phyloP scores from a whole-genome alignment of 2,888 invertebrate species.

The Trisateles emortualis region DNA sequence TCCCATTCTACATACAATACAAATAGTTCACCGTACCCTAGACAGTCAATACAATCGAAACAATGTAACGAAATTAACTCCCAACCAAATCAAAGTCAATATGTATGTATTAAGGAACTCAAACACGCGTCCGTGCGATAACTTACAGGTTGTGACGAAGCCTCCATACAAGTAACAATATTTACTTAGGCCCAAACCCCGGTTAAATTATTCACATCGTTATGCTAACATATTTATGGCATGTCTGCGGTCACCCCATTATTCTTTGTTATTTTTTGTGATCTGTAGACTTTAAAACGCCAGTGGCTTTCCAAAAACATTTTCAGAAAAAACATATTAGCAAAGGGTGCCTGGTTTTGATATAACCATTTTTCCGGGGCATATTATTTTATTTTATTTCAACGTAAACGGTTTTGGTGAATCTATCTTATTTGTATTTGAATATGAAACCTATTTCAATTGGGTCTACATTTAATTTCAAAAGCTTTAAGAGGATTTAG shows the following conservation, averaged over 20 bases:
- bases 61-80: slow-evolving; percentile 47
- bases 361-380: slow-evolving; percentile 7
- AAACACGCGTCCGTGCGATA: slow-evolving; percentile 62
- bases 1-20: slow-evolving; percentile 14
- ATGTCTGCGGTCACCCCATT: slow-evolving; percentile 63
- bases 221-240: slow-evolving; percentile 70
- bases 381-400: slow-evolving; percentile 8
- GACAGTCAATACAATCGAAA: slow-evolving; percentile 37
- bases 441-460: slow-evolving; percentile 8
- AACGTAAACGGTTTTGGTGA: slow-evolving; percentile 8
- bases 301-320: slow-evolving; percentile 47
- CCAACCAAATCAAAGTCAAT: slow-evolving; percentile 49
- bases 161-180: slow-evolving; percentile 58
- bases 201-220: slow-evolving; percentile 73
- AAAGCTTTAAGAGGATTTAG: slow-evolving; percentile 7
- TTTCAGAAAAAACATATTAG: slow-evolving; percentile 33
- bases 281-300: slow-evolving; percentile 52
- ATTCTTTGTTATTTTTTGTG: slow-evolving; percentile 60
- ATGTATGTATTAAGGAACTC: slow-evolving; percentile 53
- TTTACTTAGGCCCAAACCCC: slow-evolving; percentile 69
- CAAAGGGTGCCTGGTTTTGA: slow-evolving; percentile 25
- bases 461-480: slow-evolving; percentile 7
- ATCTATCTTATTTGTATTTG: slow-evolving; percentile 11
- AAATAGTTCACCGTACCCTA: slow-evolving; percentile 21
- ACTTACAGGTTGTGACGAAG: slow-evolving; percentile 57